These are phyloP conservation scores for Amia ocellicauda DNA, from an alignment of 2,113 vertebrate genomes.

Conservation along the genomic window DNA sequence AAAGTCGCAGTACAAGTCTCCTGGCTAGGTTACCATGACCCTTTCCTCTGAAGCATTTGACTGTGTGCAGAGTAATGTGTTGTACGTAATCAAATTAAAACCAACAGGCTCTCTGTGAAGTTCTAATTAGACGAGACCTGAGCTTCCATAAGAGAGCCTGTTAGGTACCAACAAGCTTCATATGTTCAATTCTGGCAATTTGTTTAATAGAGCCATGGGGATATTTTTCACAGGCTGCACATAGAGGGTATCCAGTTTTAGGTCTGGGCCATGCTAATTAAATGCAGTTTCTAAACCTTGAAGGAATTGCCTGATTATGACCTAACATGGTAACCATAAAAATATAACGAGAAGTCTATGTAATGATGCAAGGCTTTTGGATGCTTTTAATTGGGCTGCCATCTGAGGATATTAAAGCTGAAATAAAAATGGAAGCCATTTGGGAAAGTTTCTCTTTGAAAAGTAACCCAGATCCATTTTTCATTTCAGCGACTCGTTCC, in stretches of 20 bases:
- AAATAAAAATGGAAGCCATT: slow-evolving; percentile 9
- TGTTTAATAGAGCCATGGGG: neutral
- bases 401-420: neutral
- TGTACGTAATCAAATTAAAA: too few species aligned
- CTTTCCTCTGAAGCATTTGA: too few species aligned
- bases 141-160: neutral
- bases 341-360: neutral
- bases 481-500: neutral
- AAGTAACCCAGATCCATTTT: neutral
- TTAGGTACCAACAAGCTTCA: neutral
- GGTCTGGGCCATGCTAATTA: neutral
- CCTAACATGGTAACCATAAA: neutral
- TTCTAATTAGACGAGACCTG: neutral
- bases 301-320: neutral
- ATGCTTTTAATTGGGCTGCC: slow-evolving; percentile 4
- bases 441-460: neutral
- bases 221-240: neutral
- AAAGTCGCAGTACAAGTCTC: too few species aligned
- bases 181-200: neutral
- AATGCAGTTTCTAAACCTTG: neutral
- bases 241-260: neutral
- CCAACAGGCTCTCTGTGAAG: too few species aligned
- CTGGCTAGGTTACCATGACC: too few species aligned
- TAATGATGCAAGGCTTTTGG: neutral
- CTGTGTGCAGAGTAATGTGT: too few species aligned